phyloP scores from a whole-genome alignment of 2,113 vertebrate species.

The Coracopsis vasa region DNA sequence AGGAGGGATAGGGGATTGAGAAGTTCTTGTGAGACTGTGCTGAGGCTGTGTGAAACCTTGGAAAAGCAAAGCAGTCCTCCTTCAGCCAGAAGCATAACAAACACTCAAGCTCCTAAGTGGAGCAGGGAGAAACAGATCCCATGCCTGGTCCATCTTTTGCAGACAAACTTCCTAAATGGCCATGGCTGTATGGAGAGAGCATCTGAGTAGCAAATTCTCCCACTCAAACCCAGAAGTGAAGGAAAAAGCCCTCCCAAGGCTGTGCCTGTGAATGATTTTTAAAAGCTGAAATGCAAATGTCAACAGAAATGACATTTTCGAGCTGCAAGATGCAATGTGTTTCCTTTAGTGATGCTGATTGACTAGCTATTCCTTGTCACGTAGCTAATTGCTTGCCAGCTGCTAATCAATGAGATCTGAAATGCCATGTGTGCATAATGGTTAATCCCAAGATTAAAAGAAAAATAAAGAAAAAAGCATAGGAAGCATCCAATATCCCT shows the following conservation, averaged over 20 bases:
- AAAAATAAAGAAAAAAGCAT: not conserved
- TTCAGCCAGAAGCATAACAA: accelerated
- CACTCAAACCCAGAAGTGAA: not conserved
- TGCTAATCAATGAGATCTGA: not conserved
- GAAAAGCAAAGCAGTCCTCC: not conserved
- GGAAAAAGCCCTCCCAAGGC: not conserved
- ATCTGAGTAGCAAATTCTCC: not conserved
- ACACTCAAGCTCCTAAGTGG: accelerated
- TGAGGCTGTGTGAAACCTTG: not conserved
- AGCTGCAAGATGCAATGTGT: not conserved
- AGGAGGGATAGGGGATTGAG: not conserved
- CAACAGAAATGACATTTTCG: not conserved
- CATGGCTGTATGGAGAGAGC: not conserved
- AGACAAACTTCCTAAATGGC: not conserved
- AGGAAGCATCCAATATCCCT: not conserved
- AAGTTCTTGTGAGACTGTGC: not conserved
- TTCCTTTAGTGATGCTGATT: not conserved
- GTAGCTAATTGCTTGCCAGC: not conserved
- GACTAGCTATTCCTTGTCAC: not conserved
- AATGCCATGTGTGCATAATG: not conserved
- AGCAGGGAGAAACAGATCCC: not conserved
- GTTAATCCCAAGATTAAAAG: not conserved
- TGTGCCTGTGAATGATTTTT: not conserved
- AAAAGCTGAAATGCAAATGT: not conserved
- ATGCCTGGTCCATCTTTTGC: not conserved